Percentiles rank a stretch among this genome's conserved stretches.
Conservation (phyloP, 2,888 invertebrate genomes). For the Philopedon plagiatum region DNA sequence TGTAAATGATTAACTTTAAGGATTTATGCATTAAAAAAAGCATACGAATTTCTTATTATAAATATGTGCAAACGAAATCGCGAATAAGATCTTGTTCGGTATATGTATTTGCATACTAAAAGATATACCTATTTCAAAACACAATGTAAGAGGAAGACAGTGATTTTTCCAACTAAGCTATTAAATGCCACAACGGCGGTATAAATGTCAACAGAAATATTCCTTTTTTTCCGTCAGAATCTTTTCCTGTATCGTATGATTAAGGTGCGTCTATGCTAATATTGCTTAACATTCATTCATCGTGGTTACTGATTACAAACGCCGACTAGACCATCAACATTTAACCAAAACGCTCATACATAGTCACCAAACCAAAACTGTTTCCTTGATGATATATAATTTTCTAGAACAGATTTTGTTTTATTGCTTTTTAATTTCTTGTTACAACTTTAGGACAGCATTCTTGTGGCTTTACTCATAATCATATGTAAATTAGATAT, state of each 20-base stretch:
- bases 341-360: constrained; percentile 28
- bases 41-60: no score
- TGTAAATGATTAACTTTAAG: no score
- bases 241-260: not conserved
- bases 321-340: constrained; percentile 9
- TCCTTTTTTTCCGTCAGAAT: not conserved
- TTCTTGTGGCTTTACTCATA: constrained; percentile 46
- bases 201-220: constrained; percentile 3
- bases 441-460: constrained; percentile 40
- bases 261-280: constrained; percentile 25
- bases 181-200: no score
- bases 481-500: constrained; percentile 38
- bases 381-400: constrained; percentile 45
- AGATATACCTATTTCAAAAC: no score
- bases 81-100: no score
- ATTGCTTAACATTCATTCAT: constrained; percentile 5
- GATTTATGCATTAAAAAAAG: no score
- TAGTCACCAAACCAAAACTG: constrained; percentile 22
- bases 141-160: no score
- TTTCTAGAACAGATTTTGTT: constrained; percentile 39
- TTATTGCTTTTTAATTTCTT: constrained; percentile 50
- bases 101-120: no score
- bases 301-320: constrained; percentile 29
- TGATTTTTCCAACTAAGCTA: no score
- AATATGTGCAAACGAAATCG: no score